Base-by-base conservation (phyloP, 2,888 invertebrate genomes). In the Megalurothrips usitatus region DNA sequence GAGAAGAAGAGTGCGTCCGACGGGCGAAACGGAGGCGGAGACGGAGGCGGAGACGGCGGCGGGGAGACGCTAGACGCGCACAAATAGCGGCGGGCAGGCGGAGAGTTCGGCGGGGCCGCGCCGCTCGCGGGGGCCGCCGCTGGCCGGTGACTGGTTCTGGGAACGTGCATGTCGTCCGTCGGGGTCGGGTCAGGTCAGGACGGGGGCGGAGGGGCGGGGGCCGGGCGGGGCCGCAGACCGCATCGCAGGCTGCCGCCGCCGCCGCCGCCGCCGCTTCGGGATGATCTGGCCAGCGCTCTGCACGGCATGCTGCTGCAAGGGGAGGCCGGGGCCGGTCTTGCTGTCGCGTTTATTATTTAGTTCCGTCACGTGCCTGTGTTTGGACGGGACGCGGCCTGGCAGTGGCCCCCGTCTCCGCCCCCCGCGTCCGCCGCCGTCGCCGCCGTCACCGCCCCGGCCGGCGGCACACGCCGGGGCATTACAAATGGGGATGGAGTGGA, bases 321-420 rank as follows among this genome's bases (percentile, higher is more conserved):
- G 52, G 52, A 52, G 2, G 68, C 68, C 1, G 23, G 34, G 23
- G 10, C 63, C 63, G 3, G 68, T 23, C 68, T 26, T 26, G 23
- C 12, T 12, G 11, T 4, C 68, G 68, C 26, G 68, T 75, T 75
- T 75, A 75, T 75, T 75, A 75, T 75, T 75, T 75, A 75, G 68
- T 75, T 75, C 68, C 26, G 68, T 75, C 68, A 75, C 68, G 68
- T 23, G 68, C 68, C 68, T 12, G 23, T 75, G 68, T 75, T 75
- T 75, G 68, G 26, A 9, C 68, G 17, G 58, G 68, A 26, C 68
- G 12, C 68, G 23, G 23, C 34, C 34, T 43, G 34, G 34, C 34
- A 43, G 34, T 6, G 34, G 34, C n/a, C n/a, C n/a, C n/a, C n/a
- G 14, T 17, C 52, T 1, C 52, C 52, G 19, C 52, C 19, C 14